Conservation (phyloP, 2,113 vertebrate species). For the Gymnobelideus leadbeateri region DNA sequence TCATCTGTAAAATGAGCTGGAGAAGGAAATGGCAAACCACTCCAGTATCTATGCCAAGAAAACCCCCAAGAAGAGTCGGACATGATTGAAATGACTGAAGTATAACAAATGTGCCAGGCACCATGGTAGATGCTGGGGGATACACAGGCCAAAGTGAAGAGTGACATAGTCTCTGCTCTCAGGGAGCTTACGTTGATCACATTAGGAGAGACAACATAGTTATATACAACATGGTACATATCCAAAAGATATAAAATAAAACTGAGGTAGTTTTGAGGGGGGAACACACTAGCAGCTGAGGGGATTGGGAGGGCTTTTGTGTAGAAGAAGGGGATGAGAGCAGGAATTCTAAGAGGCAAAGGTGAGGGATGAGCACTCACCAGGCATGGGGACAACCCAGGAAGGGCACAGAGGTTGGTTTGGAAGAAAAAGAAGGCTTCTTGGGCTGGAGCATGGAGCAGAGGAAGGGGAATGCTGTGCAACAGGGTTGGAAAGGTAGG, state of each 20-base stretch:
- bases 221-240: no score
- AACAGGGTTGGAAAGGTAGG: not conserved
- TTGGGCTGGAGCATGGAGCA: not conserved
- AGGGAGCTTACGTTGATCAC: no score
- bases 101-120: no score
- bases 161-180: no score
- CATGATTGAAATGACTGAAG: no score
- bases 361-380: not conserved
- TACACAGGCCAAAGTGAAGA: no score
- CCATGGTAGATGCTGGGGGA: no score
- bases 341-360: not conserved
- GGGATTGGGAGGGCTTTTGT: not conserved
- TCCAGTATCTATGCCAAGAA: no score
- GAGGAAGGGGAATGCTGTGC: not conserved
- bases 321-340: not conserved
- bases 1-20: no score
- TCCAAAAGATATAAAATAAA: not conserved
- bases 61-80: no score
- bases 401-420: not conserved
- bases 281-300: not conserved
- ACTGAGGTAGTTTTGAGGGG: not conserved
- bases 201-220: no score
- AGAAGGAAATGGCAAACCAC: no score
- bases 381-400: not conserved
- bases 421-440: not conserved